Base-by-base conservation (phyloP, 1,140 invertebrate species). In the Euglossa dilemma region DNA sequence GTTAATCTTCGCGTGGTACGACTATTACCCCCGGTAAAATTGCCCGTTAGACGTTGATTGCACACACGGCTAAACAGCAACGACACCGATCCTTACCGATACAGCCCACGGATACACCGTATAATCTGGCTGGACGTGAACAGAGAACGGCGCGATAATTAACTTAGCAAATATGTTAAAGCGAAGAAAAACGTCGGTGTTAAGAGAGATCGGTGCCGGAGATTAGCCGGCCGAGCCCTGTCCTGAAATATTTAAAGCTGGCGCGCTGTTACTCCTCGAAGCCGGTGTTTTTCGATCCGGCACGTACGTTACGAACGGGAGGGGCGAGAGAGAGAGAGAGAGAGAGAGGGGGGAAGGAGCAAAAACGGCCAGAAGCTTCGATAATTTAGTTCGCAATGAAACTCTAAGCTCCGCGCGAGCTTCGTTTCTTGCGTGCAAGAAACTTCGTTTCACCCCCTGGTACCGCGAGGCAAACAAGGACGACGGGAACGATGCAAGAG, bases 351-450 rank as follows among this genome's bases (percentile, higher is more conserved):
- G n/a, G 7, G 11, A 9, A 2, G 45, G 78, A 28, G 28, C 59
- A 72, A 80, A 69, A 80, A 64, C 79, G 9, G 28, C 28, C 20
- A 7, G 12, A 67, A 59, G 73, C 73, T 47, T 66, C 72, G 80
- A 82, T 76, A 82, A 82, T 82, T 82, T 76, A 76, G 80, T 69
- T 82, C 69, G 80, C 80, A 82, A 82, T 69, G 80, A 82, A 82
- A 82, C 72, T 57, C 61, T 47, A 50, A 69, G 80, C 59, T 66
- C 23, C 67, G 25, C 67, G 56, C 61, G 71, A 25, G 50, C 54
- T 45, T 45, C 25, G 80, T 76, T 75, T 69, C 63, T 82, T 76
- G 80, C 80, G 73, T 76, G 80, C 72, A 43, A 82, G 73, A 67
- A 82, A 82, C 80, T 82, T 73, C 14, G 43, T 25, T 80, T 11